A percentile compares a stretch with the other conserved stretches of the same genome.
Evolutionary conservation across 2,888 invertebrate species (phyloP).

Genomic region (Folsomia manolachei): DNA sequence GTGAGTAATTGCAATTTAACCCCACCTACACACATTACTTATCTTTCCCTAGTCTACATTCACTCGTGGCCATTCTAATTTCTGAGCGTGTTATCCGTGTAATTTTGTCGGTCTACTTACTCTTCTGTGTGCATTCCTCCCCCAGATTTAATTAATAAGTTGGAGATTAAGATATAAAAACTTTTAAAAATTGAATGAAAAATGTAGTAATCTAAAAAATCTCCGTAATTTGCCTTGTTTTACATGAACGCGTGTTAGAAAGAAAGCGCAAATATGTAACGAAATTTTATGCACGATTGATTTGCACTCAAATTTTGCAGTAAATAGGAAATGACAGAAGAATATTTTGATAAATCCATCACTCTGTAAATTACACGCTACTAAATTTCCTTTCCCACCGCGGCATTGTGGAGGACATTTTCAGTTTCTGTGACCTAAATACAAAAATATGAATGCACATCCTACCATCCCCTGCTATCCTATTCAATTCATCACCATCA

Average conservation of each 20-base stretch:
- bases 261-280: too few relatives aligned
- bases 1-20: background rate
- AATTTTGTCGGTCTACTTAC: background rate
- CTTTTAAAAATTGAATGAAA: too few relatives aligned
- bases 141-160: too few relatives aligned
- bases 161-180: too few relatives aligned
- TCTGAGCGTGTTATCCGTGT: background rate
- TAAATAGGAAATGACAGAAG: background rate
- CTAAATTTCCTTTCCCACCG: background rate
- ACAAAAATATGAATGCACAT: background rate
- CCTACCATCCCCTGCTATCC: background rate
- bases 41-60: background rate
- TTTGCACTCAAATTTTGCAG: background rate
- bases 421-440: constrained; percentile 22
- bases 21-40: background rate
- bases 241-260: too few relatives aligned
- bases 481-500: background rate
- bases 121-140: too few relatives aligned
- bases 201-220: too few relatives aligned
- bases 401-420: constrained; percentile 15
- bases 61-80: background rate
- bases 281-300: background rate
- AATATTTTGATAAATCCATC: background rate
- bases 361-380: background rate
- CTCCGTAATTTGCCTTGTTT: too few relatives aligned